phyloP scores from a whole-genome alignment of 2,797 vertebrate genomes.

The Tragelaphus oryx region DNA sequence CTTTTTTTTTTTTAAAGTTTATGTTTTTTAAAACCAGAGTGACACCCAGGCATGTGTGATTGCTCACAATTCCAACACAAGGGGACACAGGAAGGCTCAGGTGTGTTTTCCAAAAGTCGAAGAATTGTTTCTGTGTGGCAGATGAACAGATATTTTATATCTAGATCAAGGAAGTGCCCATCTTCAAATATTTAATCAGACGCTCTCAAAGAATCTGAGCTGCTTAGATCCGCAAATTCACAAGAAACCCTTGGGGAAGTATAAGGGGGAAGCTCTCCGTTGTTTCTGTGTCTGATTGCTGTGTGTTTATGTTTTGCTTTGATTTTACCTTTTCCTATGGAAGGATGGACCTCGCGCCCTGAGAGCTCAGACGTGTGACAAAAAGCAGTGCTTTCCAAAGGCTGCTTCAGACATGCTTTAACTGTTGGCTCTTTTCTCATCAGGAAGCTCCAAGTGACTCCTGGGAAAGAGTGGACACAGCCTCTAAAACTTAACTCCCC shows the following conservation, averaged over 20 bases:
- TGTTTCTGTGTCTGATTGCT: background rate
- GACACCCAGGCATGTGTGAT: background rate
- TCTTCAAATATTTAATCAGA: background rate
- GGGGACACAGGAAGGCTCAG: background rate
- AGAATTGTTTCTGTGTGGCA: background rate
- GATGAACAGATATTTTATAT: background rate
- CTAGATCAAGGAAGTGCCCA: background rate
- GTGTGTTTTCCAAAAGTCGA: background rate
- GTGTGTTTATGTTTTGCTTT: background rate
- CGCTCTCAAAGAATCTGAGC: background rate
- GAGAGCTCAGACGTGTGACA: background rate
- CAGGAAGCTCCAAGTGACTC: background rate
- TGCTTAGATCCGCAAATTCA: background rate
- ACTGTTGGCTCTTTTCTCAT: background rate
- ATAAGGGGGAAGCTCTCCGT: rapidly evolving
- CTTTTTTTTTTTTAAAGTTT: background rate
- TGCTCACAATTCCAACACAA: background rate
- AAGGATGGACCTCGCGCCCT: background rate
- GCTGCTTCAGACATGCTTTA: background rate
- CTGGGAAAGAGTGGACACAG: background rate
- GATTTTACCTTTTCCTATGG: background rate
- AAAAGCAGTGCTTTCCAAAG: background rate
- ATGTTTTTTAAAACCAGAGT: background rate
- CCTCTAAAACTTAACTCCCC: background rate
- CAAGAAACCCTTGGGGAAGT: background rate